phyloP scores from a whole-genome alignment of 2,888 invertebrate genomes.

The Odontothrips loti region DNA sequence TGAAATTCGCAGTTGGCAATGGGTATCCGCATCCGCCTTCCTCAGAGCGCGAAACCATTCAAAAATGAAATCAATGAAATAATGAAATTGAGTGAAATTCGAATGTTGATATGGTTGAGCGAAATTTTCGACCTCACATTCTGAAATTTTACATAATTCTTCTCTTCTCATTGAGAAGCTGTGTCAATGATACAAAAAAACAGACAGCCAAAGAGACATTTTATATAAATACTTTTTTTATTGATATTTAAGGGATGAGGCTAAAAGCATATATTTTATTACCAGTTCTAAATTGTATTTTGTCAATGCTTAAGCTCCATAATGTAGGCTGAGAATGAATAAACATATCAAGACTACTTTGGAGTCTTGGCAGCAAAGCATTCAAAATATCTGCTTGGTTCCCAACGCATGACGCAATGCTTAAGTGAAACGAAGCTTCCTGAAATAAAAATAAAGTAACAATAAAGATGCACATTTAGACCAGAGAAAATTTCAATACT shows the following conservation, averaged over 20 bases:
- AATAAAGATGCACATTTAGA: background rate
- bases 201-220: background rate
- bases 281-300: constrained; percentile 67
- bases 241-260: background rate
- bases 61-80: background rate
- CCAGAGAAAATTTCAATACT: constrained; percentile 29
- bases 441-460: constrained; percentile 48
- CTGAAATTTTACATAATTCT: background rate
- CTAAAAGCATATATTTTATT: constrained; percentile 64
- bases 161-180: background rate
- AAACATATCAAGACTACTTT: constrained; percentile 47
- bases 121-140: background rate
- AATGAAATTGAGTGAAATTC: background rate
- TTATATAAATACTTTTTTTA: background rate
- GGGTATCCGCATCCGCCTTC: background rate
- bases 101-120: too few species aligned
- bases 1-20: background rate
- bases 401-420: constrained; percentile 74
- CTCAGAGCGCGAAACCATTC: background rate
- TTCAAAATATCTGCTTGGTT: constrained; percentile 55
- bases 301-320: constrained; percentile 52
- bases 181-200: background rate
- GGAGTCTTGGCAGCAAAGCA: constrained; percentile 51
- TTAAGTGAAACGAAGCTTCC: constrained; percentile 81
- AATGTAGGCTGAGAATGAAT: constrained; percentile 46